A percentile compares a stretch with the other conserved stretches of the same genome.
Evolutionary conservation across 1,140 invertebrate genomes (phyloP).

Genomic region (Atta texana): DNA sequence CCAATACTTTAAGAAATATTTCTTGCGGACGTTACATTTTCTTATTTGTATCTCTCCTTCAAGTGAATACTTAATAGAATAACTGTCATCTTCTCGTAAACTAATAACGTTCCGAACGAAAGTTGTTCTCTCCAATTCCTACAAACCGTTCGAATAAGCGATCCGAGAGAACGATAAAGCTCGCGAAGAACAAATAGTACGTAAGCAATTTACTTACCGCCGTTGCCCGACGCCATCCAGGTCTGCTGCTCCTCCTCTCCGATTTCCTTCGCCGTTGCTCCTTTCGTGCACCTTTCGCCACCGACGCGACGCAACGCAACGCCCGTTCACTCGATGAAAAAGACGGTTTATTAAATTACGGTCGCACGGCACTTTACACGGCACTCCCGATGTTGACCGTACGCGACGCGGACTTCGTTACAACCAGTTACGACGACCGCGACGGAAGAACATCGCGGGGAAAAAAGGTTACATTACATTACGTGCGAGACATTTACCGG

Average conservation of each 20-base stretch:
- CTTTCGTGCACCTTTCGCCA: neutral
- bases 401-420: conserved; percentile 29
- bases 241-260: neutral
- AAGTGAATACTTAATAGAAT: neutral
- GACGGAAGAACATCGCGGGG: neutral
- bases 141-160: neutral
- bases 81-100: neutral
- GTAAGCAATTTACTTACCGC: conserved; percentile 21
- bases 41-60: neutral
- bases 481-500: neutral
- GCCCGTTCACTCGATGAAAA: conserved; percentile 2
- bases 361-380: conserved; percentile 24
- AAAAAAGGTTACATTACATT: neutral
- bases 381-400: conserved; percentile 24
- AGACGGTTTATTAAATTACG: conserved; percentile 27
- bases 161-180: neutral
- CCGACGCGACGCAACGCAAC: neutral
- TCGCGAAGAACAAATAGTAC: conserved; percentile 6
- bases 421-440: neutral
- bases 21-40: neutral
- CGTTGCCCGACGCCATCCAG: neutral
- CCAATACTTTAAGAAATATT: neutral
- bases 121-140: neutral
- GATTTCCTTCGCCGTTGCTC: neutral
- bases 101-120: neutral